Conservation (phyloP, 2,888 invertebrate species). For the Philopedon plagiatum region DNA sequence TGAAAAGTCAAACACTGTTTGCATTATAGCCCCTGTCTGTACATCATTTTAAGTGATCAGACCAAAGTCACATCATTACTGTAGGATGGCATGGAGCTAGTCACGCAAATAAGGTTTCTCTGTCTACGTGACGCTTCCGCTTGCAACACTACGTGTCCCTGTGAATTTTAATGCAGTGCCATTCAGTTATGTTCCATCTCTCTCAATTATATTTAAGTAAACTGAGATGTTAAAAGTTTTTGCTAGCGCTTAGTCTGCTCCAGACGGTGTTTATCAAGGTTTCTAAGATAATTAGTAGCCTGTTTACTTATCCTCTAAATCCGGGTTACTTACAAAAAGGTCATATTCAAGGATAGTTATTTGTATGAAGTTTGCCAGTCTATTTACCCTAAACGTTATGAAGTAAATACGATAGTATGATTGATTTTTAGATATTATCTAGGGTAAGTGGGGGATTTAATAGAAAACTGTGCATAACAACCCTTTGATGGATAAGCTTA, state of each 20-base stretch:
- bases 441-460: not conserved
- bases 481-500: no score
- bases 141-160: no score
- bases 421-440: not conserved
- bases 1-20: no score
- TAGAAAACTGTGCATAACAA: not conserved
- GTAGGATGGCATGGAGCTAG: no score
- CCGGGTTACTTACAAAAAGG: not conserved
- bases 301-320: not conserved
- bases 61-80: no score
- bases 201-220: not conserved
- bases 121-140: no score
- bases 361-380: not conserved
- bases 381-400: not conserved
- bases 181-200: no score
- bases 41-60: no score
- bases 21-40: no score
- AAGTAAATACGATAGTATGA: not conserved
- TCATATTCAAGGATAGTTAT: not conserved
- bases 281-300: not conserved
- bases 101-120: no score
- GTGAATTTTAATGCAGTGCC: no score
- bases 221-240: not conserved
- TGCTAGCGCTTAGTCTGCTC: not conserved
- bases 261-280: not conserved